Conservation (phyloP, 1,140 invertebrate species). For the Eueides isabella region DNA sequence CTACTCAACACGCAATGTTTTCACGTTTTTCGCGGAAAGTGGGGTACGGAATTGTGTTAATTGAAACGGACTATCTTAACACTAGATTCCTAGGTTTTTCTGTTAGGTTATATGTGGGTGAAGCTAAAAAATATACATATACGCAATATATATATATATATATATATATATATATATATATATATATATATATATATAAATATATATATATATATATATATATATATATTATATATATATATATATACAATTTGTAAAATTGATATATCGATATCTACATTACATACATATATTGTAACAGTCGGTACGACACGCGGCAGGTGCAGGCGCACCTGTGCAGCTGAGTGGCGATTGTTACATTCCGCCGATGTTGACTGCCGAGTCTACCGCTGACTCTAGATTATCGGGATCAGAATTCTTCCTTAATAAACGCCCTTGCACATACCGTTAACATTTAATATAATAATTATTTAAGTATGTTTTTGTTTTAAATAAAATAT, state of each 20-base stretch:
- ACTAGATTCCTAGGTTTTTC: no score
- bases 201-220: neutral
- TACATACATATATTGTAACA: slow-evolving; percentile 5
- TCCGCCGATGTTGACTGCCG: slow-evolving; percentile 62
- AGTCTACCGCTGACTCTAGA: slow-evolving; percentile 40
- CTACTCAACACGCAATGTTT: no score
- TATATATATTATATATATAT: neutral
- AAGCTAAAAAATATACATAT: no score
- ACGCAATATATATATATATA: no score
- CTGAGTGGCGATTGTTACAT: slow-evolving; percentile 66
- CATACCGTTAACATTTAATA: neutral
- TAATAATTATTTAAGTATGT: neutral
- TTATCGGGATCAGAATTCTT: slow-evolving; percentile 53
- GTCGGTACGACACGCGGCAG: slow-evolving; percentile 46
- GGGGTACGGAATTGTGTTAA: no score
- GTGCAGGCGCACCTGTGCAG: slow-evolving; percentile 61
- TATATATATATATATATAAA: neutral
- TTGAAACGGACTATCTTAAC: no score
- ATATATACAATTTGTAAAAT: neutral
- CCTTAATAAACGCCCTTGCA: slow-evolving; percentile 42
- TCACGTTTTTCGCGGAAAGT: no score
- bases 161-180: no score
- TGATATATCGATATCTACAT: slow-evolving; percentile 18
- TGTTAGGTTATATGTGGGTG: no score
- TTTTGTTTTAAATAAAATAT: no score